Conservation (phyloP, 2,797 vertebrate genomes). For the Catamblyrhynchus diadema region DNA sequence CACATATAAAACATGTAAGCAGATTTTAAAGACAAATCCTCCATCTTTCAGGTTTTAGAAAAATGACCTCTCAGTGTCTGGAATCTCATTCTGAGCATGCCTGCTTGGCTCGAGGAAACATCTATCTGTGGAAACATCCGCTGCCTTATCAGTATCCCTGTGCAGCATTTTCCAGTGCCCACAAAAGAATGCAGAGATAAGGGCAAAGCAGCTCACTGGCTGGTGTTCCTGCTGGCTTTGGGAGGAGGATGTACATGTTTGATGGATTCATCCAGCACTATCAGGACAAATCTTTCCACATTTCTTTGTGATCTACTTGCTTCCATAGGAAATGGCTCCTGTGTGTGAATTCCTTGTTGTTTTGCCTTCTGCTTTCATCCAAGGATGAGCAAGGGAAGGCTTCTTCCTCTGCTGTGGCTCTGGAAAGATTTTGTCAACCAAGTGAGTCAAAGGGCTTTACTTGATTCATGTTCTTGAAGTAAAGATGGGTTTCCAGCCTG, state of each 20-base stretch:
- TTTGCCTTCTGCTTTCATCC: background rate
- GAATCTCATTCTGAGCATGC: background rate
- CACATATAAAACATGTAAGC: background rate
- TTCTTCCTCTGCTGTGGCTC: background rate
- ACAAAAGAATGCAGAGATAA: background rate
- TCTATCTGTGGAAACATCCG: background rate
- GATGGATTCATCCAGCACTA: background rate
- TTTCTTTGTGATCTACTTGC: background rate
- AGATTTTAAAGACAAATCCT: background rate
- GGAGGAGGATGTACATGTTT: fast-evolving
- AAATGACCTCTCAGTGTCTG: background rate
- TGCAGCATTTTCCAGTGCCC: background rate
- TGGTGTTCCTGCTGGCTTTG: background rate
- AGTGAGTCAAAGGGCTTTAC: background rate
- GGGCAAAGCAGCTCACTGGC: background rate
- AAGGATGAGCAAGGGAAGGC: background rate
- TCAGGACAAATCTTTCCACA: background rate
- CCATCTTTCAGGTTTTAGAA: background rate
- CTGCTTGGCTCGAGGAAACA: background rate
- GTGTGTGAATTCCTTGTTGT: background rate
- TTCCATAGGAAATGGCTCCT: conserved; percentile 15
- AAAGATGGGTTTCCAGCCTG: background rate
- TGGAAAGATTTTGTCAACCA: background rate
- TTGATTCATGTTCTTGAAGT: background rate
- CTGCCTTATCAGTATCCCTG: background rate